These are phyloP conservation scores for Octopus bimaculoides DNA, from an alignment of 1,140 invertebrate species.

Conservation along the genomic window DNA sequence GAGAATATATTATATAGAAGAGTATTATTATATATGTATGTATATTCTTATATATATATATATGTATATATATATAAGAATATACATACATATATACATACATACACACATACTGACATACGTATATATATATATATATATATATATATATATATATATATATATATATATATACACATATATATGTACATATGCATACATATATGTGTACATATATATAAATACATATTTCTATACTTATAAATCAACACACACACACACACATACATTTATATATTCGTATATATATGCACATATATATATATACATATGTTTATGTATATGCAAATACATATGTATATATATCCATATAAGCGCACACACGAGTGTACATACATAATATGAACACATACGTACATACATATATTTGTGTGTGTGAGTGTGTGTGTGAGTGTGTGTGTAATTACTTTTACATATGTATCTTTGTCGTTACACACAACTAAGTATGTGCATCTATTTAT, in stretches of 20 bases:
- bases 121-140: neutral
- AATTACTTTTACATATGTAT: neutral
- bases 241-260: neutral
- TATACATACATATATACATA: neutral
- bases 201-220: neutral
- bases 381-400: neutral
- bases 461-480: neutral
- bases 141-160: neutral
- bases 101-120: neutral
- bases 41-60: neutral
- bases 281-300: neutral
- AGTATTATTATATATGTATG: neutral
- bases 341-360: neutral
- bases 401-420: neutral
- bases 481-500: neutral
- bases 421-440: neutral
- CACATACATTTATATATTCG: neutral
- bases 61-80: neutral
- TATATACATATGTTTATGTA: neutral
- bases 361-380: neutral
- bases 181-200: neutral
- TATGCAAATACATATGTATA: neutral
- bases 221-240: neutral
- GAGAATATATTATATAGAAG: neutral
- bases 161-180: neutral